Evolutionary conservation across 1,140 invertebrate species (phyloP).

Genomic region (Eufriesea mexicana): DNA sequence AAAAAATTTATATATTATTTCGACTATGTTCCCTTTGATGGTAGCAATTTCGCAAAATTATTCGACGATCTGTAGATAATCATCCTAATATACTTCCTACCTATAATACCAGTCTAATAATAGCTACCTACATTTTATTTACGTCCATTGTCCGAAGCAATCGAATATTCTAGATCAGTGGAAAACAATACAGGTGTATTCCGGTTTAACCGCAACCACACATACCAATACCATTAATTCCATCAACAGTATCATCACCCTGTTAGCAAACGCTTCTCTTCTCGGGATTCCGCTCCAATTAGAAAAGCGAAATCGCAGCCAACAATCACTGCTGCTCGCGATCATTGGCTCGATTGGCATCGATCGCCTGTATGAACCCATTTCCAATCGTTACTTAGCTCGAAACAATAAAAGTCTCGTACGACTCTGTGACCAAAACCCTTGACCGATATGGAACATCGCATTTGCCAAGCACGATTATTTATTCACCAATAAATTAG

Average conservation of each 20-base stretch:
- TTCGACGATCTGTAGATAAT: no score
- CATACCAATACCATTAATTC: neutral
- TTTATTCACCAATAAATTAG: neutral
- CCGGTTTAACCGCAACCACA: neutral
- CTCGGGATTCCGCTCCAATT: neutral
- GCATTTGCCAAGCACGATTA: no score
- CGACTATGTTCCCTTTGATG: neutral
- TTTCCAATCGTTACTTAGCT: neutral
- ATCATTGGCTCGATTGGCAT: neutral
- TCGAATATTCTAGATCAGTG: neutral
- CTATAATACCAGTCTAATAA: neutral
- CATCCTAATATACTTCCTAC: no score
- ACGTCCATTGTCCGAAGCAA: neutral
- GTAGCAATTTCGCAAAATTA: no score
- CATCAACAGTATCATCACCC: neutral
- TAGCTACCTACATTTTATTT: neutral
- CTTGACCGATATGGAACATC: neutral
- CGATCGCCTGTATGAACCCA: neutral
- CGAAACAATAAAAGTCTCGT: neutral
- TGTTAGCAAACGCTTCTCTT: neutral
- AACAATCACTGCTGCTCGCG: neutral
- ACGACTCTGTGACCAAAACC: neutral
- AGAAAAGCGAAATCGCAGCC: neutral
- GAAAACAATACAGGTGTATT: neutral
- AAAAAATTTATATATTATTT: neutral